Evolutionary conservation across 2,888 invertebrate species (phyloP).

Genomic region (Rhimphoctona megacephalus): DNA sequence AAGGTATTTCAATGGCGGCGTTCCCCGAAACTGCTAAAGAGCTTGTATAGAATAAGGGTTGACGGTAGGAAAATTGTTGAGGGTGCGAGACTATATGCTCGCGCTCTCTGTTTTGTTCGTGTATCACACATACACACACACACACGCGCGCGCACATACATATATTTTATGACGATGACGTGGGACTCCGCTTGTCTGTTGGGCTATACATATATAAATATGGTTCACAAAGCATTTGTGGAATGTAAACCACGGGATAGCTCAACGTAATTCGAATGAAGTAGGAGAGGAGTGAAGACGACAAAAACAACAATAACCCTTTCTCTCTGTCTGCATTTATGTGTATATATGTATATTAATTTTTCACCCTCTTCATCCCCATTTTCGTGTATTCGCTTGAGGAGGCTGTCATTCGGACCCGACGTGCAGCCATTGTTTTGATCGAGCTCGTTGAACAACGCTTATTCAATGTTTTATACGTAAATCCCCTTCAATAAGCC

Average conservation of each 20-base stretch:
- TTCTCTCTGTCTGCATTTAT: constrained; percentile 61
- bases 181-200: constrained; percentile 20
- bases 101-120: constrained; percentile 11
- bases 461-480: constrained; percentile 56
- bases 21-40: constrained; percentile 15
- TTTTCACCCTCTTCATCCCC: constrained; percentile 50
- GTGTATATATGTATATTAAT: constrained; percentile 25
- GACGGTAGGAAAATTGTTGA: constrained; percentile 48
- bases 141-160: too few relatives aligned
- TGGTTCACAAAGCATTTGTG: constrained; percentile 52
- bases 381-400: constrained; percentile 58
- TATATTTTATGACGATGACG: constrained; percentile 29
- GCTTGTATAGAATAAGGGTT: constrained; percentile 3
- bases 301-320: constrained; percentile 62
- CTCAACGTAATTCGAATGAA: constrained; percentile 59
- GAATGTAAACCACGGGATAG: constrained; percentile 65
- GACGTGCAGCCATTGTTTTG: constrained; percentile 48
- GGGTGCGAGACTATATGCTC: constrained; percentile 21
- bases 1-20: constrained; percentile 61
- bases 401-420: constrained; percentile 26
- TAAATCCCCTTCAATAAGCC: neutral
- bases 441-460: constrained; percentile 50
- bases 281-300: constrained; percentile 28
- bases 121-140: neutral
- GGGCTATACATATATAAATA: neutral